These are phyloP conservation scores for Pterocles gutturalis DNA, from an alignment of 2,113 vertebrate genomes.

Conservation along the genomic window DNA sequence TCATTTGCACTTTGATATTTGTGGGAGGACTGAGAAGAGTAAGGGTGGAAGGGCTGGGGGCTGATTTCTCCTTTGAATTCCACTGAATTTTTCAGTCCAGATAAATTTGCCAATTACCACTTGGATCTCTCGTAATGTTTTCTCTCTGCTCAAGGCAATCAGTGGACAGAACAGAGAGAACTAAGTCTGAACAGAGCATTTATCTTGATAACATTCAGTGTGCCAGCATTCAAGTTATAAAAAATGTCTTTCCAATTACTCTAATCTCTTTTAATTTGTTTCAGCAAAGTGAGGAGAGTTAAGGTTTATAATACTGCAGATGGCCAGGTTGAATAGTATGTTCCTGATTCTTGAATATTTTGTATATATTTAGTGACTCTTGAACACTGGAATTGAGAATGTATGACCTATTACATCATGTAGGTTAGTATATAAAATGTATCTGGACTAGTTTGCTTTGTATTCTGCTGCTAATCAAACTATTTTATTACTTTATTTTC, in stretches of 20 bases:
- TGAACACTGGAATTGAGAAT: background rate
- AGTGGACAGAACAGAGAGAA: background rate
- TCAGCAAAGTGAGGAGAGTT: background rate
- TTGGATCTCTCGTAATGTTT: background rate
- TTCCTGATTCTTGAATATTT: background rate
- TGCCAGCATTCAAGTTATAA: background rate
- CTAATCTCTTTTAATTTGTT: slow-evolving; percentile 17
- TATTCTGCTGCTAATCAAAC: background rate
- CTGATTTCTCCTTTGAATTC: background rate
- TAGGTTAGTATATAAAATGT: background rate
- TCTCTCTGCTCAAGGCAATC: background rate
- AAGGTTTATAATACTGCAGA: background rate
- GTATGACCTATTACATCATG: background rate
- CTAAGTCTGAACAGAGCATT: slow-evolving; percentile 2
- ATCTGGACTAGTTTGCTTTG: background rate
- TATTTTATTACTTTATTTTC: background rate
- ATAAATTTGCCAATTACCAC: background rate
- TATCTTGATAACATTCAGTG: background rate
- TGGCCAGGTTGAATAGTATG: fast-evolving
- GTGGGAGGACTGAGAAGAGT: background rate
- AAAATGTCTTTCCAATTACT: slow-evolving; percentile 27
- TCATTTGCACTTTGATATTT: background rate
- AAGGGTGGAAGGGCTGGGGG: background rate
- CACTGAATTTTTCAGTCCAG: background rate
- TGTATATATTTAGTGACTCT: background rate